A percentile compares a stretch with the other conserved stretches of the same genome.
Conservation (phyloP, 2,888 invertebrate genomes). For the Rhagophthalmus giganteus region DNA sequence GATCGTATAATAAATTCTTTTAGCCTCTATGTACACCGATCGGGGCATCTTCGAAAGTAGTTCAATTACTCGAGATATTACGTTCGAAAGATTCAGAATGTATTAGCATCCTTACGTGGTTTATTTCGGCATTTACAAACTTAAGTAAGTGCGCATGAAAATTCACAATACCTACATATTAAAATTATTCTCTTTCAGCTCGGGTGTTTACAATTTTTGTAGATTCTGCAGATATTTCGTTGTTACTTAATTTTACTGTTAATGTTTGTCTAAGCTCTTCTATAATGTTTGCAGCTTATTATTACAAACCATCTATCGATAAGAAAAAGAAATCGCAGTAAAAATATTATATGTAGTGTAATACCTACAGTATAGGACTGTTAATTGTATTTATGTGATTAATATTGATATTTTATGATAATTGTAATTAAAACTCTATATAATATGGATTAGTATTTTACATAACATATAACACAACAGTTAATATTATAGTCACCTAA, state of each 20-base stretch:
- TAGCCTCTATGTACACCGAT: conserved; percentile 78
- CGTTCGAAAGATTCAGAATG: conserved; percentile 72
- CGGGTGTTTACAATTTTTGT: conserved; percentile 79
- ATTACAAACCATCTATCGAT: conserved; percentile 57
- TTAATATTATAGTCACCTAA: no score
- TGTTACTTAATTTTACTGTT: conserved; percentile 73
- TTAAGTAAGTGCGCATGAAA: conserved; percentile 76
- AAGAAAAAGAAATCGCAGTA: conserved; percentile 4
- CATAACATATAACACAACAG: no score
- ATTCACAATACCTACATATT: no score
- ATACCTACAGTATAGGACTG: no score
- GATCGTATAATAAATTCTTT: no score
- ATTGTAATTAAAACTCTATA: no score
- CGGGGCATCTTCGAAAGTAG: conserved; percentile 80
- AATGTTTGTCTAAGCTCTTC: conserved; percentile 71
- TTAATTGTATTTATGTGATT: no score
- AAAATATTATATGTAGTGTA: not conserved
- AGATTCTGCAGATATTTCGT: conserved; percentile 73
- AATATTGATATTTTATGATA: no score
- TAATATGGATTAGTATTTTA: no score
- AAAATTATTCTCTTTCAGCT: conserved; percentile 62
- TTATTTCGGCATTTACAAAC: conserved; percentile 79
- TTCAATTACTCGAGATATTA: conserved; percentile 75
- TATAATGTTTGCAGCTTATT: conserved; percentile 70
- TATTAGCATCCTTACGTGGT: conserved; percentile 79